These are phyloP conservation scores for Phrynocephalus forsythii DNA, from an alignment of 2,797 vertebrate genomes.

Conservation along the genomic window DNA sequence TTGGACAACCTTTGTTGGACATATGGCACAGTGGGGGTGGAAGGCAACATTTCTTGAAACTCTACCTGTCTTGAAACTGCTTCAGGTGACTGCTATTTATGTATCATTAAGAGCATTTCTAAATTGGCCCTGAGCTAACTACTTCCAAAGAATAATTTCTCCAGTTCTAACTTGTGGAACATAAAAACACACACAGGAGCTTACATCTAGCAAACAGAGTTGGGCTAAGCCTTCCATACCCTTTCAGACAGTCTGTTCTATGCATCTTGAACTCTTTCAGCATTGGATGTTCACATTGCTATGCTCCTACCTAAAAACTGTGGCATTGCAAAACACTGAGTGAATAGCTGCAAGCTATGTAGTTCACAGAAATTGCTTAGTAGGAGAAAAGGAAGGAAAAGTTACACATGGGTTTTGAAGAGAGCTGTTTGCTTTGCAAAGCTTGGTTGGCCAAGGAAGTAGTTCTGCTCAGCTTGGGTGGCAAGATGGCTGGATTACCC, in stretches of 20 bases:
- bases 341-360: conserved; percentile 16
- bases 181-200: not conserved
- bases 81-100: not conserved
- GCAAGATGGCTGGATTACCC: conserved; percentile 17
- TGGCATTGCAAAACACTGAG: conserved; percentile 46
- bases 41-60: not conserved
- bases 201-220: not conserved
- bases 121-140: not conserved
- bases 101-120: not conserved
- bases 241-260: not conserved
- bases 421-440: not conserved
- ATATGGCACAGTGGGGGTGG: not conserved
- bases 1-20: not conserved
- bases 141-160: not conserved
- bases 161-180: not conserved
- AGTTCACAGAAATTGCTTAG: conserved; percentile 8
- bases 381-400: not conserved
- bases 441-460: not conserved
- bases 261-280: conserved; percentile 4
- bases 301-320: conserved; percentile 39
- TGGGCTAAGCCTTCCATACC: not conserved
- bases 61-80: not conserved
- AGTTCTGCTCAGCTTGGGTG: conserved; percentile 18
- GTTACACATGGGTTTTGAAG: not conserved
- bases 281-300: conserved; percentile 30